phyloP scores from a whole-genome alignment of 2,888 invertebrate genomes.

The Flexamia atlantica region DNA sequence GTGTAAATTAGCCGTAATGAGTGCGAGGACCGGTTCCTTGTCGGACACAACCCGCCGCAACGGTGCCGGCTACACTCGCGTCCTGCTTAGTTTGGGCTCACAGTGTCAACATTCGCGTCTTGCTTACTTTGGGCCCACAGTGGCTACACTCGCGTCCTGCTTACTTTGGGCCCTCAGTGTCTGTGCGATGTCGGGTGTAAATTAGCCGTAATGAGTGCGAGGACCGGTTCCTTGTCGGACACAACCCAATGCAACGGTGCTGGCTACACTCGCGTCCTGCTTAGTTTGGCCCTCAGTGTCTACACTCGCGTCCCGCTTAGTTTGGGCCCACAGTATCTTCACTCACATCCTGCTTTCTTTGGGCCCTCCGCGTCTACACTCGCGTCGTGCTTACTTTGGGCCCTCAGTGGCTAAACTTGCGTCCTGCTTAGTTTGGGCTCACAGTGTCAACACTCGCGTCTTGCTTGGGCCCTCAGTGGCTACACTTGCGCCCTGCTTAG shows the following conservation, averaged over 20 bases:
- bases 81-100: too few species aligned
- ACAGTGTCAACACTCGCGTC: conserved; percentile 1
- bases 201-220: conserved; percentile 25
- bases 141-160: too few species aligned
- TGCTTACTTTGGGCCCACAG: too few species aligned
- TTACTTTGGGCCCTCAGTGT: neutral
- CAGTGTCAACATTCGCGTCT: too few species aligned
- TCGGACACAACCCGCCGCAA: conserved; percentile 32
- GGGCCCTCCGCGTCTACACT: too few species aligned
- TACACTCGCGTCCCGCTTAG: too few species aligned
- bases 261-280: neutral
- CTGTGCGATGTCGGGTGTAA: neutral
- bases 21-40: conserved; percentile 27
- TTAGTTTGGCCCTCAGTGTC: too few species aligned
- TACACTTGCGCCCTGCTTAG: too few species aligned
- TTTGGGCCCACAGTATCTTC: too few species aligned
- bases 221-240: conserved; percentile 37
- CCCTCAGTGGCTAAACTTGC: neutral
- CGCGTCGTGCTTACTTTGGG: too few species aligned
- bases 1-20: conserved; percentile 37
- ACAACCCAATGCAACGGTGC: conserved; percentile 25
- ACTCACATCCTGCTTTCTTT: too few species aligned
- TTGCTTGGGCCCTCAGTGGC: neutral
- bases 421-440: neutral
- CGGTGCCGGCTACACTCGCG: neutral